These are phyloP conservation scores for Ovis aries DNA, from an alignment of 2,113 vertebrate species.

Conservation along the genomic window ARS-UI_Ramb_v3.0 NC_056069.1:66504501-66505000, in stretches of 20 bases:
- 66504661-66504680: neutral
- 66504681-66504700: neutral
- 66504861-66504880: no score
- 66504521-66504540: no score
- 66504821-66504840: neutral
- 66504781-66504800: accelerated
- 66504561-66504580: no score
- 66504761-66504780: neutral
- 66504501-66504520: no score
- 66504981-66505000: neutral
- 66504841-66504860: neutral
- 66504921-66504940: neutral
- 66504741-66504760: neutral
- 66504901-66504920: neutral
- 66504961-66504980: neutral
- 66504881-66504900: neutral
- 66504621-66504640: no score
- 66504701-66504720: neutral
- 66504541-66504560: no score
- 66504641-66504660: no score
- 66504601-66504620: no score
- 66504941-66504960: neutral
- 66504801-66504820: accelerated
- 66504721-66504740: accelerated
- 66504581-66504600: no score